These are phyloP conservation scores for Aplochiton taeniatus DNA, from an alignment of 2,797 vertebrate species.

Conservation along the genomic window DNA sequence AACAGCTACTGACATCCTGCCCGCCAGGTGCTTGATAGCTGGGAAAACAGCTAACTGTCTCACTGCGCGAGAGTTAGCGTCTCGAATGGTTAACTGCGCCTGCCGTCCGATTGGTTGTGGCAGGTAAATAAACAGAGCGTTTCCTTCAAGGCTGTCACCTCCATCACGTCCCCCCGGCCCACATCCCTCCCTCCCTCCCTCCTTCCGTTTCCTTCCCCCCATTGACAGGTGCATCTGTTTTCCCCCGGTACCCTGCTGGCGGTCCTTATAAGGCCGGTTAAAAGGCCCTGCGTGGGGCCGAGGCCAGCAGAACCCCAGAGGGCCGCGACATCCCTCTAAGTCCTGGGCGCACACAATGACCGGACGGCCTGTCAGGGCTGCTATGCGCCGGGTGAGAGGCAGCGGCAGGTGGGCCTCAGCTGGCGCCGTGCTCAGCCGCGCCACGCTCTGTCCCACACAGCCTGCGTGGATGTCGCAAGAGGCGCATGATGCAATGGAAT, in stretches of 20 bases:
- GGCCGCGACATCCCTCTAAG: conserved; percentile 70
- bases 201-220: conserved; percentile 65
- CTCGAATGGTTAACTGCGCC: conserved; percentile 36
- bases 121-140: conserved; percentile 63
- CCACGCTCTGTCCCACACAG: conserved; percentile 44
- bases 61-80: conserved; percentile 28
- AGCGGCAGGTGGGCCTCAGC: conserved; percentile 72
- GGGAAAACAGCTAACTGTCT: conserved; percentile 23
- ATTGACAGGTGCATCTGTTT: conserved; percentile 81
- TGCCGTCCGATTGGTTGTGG: conserved; percentile 49
- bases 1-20: no score
- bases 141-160: conserved; percentile 62
- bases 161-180: conserved; percentile 15
- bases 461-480: not conserved
- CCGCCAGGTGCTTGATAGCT: conserved; percentile 16
- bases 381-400: conserved; percentile 65
- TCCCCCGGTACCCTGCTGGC: conserved; percentile 39
- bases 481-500: not conserved
- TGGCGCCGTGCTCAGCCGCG: no score
- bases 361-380: conserved; percentile 66
- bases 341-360: conserved; percentile 66
- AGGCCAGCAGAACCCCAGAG: conserved; percentile 69
- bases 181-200: conserved; percentile 14
- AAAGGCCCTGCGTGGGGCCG: conserved; percentile 68
- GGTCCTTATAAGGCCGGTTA: conserved; percentile 73